A percentile compares a stretch with the other conserved stretches of the same genome.
Conservation (phyloP, 2,888 invertebrate genomes). For the Eurytoma adleriae region DNA sequence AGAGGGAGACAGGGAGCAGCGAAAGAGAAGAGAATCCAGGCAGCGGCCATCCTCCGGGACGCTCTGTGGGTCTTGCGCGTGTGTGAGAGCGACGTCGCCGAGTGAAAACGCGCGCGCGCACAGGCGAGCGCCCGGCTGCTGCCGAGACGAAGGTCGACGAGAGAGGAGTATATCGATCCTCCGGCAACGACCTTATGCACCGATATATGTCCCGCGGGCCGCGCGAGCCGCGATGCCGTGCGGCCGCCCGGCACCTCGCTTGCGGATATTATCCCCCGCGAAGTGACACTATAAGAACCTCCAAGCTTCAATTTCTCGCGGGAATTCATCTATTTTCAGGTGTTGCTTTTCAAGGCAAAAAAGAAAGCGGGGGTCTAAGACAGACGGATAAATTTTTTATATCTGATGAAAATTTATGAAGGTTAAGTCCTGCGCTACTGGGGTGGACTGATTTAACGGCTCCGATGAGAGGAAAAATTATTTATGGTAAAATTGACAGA, state of each 20-base stretch:
- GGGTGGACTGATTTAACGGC: too few species aligned
- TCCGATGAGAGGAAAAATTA: too few species aligned
- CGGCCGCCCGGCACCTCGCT: constrained; percentile 8
- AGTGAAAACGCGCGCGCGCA: constrained; percentile 57
- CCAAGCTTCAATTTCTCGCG: background rate
- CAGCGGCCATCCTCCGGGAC: constrained; percentile 3
- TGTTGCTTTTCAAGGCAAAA: too few species aligned
- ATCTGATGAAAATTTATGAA: too few species aligned
- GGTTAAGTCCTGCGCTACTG: too few species aligned
- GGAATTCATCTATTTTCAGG: background rate
- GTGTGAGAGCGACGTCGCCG: constrained; percentile 36
- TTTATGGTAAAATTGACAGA: too few species aligned
- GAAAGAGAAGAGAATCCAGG: constrained; percentile 22
- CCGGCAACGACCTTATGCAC: constrained; percentile 57
- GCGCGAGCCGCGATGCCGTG: constrained; percentile 23
- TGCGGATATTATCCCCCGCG: constrained; percentile 5
- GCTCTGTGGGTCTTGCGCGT: background rate
- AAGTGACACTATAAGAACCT: too few species aligned
- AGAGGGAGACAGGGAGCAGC: background rate
- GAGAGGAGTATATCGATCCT: constrained; percentile 56
- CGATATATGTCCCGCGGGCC: constrained; percentile 45
- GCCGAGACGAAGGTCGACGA: constrained; percentile 51
- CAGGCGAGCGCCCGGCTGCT: constrained; percentile 24
- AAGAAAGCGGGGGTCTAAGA: too few species aligned
- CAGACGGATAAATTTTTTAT: too few species aligned